Base-by-base conservation (phyloP, 2,888 invertebrate genomes). In the Ectropis crepuscularia region DNA sequence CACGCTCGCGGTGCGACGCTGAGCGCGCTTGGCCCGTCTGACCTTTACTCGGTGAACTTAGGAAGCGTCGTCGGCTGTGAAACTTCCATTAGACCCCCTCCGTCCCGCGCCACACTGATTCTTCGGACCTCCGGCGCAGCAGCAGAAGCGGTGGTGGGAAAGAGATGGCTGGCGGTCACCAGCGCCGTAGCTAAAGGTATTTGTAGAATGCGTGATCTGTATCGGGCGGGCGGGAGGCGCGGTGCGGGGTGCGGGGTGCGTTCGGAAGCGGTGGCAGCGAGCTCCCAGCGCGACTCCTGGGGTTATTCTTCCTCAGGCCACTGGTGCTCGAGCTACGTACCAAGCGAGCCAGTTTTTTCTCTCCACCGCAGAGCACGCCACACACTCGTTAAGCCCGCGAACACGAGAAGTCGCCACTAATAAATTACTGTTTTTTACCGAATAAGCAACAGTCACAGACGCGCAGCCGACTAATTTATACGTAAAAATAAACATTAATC, bases 361-460 rank as follows among this genome's bases (percentile, higher is more conserved):
- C 93, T 93, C 87, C 90, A 92, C 91, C 92, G 93, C 87, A 87
- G 89, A 91, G 90, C 92, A 93, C 94, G 92, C 93, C 92, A 91
- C 90, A 92, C 92, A 92, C 92, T 92, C 93, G 93, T 94, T 93
- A 92, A 91, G 91, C 89, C 93, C 94, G 94, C 92, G 93, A 93
- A 93, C 92, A 93, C 94, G 93, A 94, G 94, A 93, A 93, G 93
- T 94, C 94, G 93, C 93, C 94, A 92, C 93, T 92, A 93, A 94
- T 92, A 92, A 92, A 92, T 92, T 92, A 92, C 90, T 89, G 91
- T 92, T 92, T 92, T 91, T 92, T 91, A 90, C 90, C 86, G 88
- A 86, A 87, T 86, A 83, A 86, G 85, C 79, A 86, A 85, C 90
- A 94, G 94, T 94, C 92, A 90, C 85, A 90, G 92, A 83, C 93